Evolutionary conservation across 2,113 vertebrate genomes (phyloP).

Genomic region (Ameiurus melas): DNA sequence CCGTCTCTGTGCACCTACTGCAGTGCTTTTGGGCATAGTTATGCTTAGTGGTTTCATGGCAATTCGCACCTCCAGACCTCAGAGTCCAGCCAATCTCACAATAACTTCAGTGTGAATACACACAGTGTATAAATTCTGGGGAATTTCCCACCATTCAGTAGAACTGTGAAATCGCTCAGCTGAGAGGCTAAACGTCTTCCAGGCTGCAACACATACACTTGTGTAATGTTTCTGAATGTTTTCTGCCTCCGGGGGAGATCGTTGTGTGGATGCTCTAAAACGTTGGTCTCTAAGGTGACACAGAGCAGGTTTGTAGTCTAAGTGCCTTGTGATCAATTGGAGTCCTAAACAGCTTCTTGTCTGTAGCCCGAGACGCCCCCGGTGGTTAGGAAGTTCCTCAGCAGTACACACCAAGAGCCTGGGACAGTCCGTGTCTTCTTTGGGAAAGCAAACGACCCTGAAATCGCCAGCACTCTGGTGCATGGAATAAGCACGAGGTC

Average conservation of each 20-base stretch:
- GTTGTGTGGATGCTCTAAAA: not conserved
- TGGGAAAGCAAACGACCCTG: constrained; percentile 80
- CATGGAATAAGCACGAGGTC: constrained; percentile 72
- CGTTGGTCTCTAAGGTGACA: not conserved
- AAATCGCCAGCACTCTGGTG: constrained; percentile 70
- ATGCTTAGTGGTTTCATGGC: not conserved
- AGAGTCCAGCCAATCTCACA: not conserved
- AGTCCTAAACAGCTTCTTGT: not conserved
- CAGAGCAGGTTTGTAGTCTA: not conserved
- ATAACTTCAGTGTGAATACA: not conserved
- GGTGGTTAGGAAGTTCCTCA: constrained; percentile 73
- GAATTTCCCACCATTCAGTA: not conserved
- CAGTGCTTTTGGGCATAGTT: not conserved
- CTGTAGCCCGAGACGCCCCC: constrained; percentile 75
- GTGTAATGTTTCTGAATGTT: not conserved
- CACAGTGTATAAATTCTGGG: not conserved
- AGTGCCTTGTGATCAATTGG: not conserved
- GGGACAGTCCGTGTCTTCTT: constrained; percentile 75
- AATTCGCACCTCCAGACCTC: not conserved
- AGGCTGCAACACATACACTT: not conserved
- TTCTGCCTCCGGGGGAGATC: not conserved
- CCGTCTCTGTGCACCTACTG: not conserved
- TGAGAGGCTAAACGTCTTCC: not conserved
- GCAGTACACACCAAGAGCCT: constrained; percentile 69
- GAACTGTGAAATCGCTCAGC: not conserved